These are phyloP conservation scores for Ephialtes manifestator DNA, from an alignment of 2,888 invertebrate genomes.

Conservation along the genomic window DNA sequence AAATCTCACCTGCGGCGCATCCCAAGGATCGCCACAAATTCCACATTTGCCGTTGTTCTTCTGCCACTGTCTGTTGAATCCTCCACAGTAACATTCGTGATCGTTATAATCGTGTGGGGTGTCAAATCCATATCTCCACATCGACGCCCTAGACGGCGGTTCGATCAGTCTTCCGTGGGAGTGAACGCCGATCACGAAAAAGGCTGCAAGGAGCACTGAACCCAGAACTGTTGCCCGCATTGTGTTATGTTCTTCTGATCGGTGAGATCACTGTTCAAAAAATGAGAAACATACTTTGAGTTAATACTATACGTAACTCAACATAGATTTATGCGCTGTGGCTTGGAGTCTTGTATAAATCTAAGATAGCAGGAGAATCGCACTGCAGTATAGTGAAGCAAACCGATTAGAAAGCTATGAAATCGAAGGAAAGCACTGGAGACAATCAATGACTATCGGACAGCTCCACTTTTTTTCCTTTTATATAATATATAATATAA, in stretches of 20 bases:
- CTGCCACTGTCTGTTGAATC: slow-evolving; percentile 94
- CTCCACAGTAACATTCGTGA: slow-evolving; percentile 95
- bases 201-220: slow-evolving; percentile 65
- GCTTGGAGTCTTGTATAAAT: background rate
- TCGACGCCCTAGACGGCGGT: slow-evolving; percentile 94
- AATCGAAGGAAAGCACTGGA: slow-evolving; percentile 71
- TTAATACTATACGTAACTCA: background rate
- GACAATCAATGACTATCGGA: slow-evolving; percentile 57
- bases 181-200: slow-evolving; percentile 82
- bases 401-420: slow-evolving; percentile 73
- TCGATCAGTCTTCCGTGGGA: slow-evolving; percentile 93
- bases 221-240: slow-evolving; percentile 70
- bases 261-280: slow-evolving; percentile 22
- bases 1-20: slow-evolving; percentile 86
- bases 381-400: background rate
- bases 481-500: slow-evolving; percentile 1
- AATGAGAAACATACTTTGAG: background rate
- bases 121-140: slow-evolving; percentile 96
- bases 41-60: slow-evolving; percentile 94
- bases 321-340: background rate
- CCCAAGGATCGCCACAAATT: slow-evolving; percentile 95
- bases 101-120: slow-evolving; percentile 96
- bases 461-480: slow-evolving; percentile 54
- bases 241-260: slow-evolving; percentile 15
- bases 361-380: background rate